A percentile compares a stretch with the other conserved stretches of the same genome.
phyloP scores from a whole-genome alignment of 2,888 invertebrate species.

The Ceramica pisi region DNA sequence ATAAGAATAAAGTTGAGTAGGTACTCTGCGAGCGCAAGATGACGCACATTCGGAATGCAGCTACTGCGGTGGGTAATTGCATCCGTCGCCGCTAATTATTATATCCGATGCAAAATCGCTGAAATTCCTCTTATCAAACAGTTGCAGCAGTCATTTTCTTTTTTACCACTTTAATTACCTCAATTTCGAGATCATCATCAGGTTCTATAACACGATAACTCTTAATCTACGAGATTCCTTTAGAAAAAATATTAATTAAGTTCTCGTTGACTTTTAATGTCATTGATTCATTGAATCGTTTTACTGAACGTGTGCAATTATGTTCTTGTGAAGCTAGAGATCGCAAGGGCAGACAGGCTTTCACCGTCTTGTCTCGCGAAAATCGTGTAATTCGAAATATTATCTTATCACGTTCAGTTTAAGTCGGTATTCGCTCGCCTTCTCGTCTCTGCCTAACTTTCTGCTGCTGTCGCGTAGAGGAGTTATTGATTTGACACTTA shows the following conservation, averaged over 20 bases:
- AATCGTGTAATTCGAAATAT: conserved; percentile 73
- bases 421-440: conserved; percentile 77
- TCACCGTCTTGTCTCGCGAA: conserved; percentile 83
- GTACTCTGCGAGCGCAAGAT: conserved; percentile 75
- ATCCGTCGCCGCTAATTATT: conserved; percentile 74
- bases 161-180: conserved; percentile 52
- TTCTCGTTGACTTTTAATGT: conserved; percentile 73
- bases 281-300: conserved; percentile 81
- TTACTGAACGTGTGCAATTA: conserved; percentile 84
- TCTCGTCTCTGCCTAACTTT: conserved; percentile 77
- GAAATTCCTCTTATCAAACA: conserved; percentile 65
- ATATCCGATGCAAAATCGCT: conserved; percentile 73
- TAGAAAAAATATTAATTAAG: conserved; percentile 65
- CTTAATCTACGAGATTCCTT: conserved; percentile 60
- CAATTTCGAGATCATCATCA: conserved; percentile 50
- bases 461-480: conserved; percentile 77
- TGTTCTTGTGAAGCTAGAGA: conserved; percentile 84
- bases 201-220: conserved; percentile 48
- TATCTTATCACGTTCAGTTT: conserved; percentile 73
- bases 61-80: conserved; percentile 73
- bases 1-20: conserved; percentile 83
- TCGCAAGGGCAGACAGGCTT: conserved; percentile 88
- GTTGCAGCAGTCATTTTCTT: conserved; percentile 50
- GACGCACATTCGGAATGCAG: conserved; percentile 75
- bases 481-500: conserved; percentile 82